Percentiles rank a stretch among this genome's conserved stretches.
These are phyloP conservation scores for Battus philenor DNA, from an alignment of 1,140 invertebrate genomes.

Conservation along the genomic window DNA sequence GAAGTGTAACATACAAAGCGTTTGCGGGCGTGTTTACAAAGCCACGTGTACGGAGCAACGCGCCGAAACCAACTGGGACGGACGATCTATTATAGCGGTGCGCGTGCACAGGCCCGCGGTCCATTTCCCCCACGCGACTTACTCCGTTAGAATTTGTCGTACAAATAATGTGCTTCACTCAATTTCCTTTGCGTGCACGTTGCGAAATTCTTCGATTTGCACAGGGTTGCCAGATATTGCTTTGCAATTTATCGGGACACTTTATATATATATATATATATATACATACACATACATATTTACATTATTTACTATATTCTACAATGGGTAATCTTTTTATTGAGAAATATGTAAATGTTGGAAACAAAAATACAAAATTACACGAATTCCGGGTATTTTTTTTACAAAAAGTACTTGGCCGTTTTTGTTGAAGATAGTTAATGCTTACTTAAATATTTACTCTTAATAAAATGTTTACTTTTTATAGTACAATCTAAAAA, in stretches of 20 bases:
- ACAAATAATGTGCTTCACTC: constrained; percentile 46
- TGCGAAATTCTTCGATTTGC: constrained; percentile 8
- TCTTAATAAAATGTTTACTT: too few species aligned
- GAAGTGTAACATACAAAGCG: constrained; percentile 10
- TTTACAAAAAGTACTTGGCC: too few species aligned
- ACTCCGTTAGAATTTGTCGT: constrained; percentile 69
- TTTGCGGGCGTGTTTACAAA: constrained; percentile 7
- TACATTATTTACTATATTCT: too few species aligned
- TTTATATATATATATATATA: too few species aligned
- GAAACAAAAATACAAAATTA: too few species aligned
- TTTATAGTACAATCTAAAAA: too few species aligned
- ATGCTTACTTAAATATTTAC: too few species aligned
- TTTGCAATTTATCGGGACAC: constrained; percentile 1
- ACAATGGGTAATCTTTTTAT: too few species aligned
- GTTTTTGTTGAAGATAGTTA: too few species aligned
- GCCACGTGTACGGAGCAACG: constrained; percentile 58
- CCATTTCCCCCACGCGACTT: constrained; percentile 72
- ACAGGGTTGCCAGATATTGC: constrained; percentile 6
- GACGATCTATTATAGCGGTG: constrained; percentile 68
- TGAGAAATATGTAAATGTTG: too few species aligned
- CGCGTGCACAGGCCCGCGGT: constrained; percentile 62
- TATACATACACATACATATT: too few species aligned
- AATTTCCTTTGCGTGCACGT: constrained; percentile 24
- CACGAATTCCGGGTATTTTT: too few species aligned
- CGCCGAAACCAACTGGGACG: constrained; percentile 69